Conservation (phyloP, 1,140 invertebrate species). For the Eumeta japonica region DNA sequence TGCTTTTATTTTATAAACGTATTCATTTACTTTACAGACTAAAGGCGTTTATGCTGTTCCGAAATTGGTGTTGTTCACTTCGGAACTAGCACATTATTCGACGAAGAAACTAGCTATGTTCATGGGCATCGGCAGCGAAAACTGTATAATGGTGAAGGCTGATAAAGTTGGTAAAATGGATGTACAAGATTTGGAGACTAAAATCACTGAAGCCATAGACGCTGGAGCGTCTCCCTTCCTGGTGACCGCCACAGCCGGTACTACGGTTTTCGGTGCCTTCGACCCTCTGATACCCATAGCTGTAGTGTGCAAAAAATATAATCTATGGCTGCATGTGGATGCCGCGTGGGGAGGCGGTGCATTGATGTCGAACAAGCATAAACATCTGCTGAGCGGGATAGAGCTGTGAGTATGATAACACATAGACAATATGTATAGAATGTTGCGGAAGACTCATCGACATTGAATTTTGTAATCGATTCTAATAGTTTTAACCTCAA, state of each 20-base stretch:
- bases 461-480: not conserved
- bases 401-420: conserved; percentile 63
- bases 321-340: conserved; percentile 94
- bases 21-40: conserved; percentile 61
- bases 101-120: conserved; percentile 81
- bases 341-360: conserved; percentile 92
- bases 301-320: conserved; percentile 77
- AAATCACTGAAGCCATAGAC: conserved; percentile 66
- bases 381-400: conserved; percentile 75
- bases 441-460: not conserved
- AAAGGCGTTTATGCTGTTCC: conserved; percentile 68
- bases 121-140: conserved; percentile 75
- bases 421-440: not conserved
- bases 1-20: too few relatives aligned
- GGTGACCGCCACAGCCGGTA: conserved; percentile 88
- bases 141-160: conserved; percentile 72
- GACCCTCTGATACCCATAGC: conserved; percentile 84
- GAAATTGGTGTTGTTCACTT: conserved; percentile 76
- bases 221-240: conserved; percentile 78
- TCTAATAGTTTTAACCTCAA: not conserved
- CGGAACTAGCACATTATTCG: conserved; percentile 93
- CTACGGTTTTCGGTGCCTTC: conserved; percentile 81
- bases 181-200: conserved; percentile 65
- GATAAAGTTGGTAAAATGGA: conserved; percentile 80
- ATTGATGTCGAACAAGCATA: conserved; percentile 79